These are phyloP conservation scores for Euzetes globulus DNA, from an alignment of 2,888 invertebrate species.

Conservation along the genomic window DNA sequence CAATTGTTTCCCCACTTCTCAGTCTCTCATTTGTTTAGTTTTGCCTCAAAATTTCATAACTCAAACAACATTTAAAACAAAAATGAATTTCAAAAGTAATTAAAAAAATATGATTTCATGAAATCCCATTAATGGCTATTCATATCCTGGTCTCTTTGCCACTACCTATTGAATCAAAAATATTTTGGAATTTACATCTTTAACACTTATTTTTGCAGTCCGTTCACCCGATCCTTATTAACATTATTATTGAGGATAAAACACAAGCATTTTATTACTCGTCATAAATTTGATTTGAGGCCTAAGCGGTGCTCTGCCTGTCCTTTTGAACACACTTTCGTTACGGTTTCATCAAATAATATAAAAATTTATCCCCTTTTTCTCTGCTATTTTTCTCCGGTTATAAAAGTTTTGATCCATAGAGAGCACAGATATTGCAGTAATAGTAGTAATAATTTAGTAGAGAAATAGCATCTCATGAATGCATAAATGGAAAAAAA, in stretches of 20 bases:
- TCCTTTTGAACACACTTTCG: background rate
- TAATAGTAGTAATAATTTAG: background rate
- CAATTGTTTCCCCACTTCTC: background rate
- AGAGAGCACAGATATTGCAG: background rate
- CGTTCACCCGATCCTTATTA: background rate
- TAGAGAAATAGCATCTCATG: constrained; percentile 3
- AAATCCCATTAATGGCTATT: background rate
- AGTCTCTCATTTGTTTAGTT: background rate
- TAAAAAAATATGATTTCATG: background rate
- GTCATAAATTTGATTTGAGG: background rate
- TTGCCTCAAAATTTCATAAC: background rate
- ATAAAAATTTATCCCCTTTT: background rate
- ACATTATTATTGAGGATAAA: background rate
- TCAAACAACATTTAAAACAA: background rate
- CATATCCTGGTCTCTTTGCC: constrained; percentile 1
- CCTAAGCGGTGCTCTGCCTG: background rate
- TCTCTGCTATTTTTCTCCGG: background rate
- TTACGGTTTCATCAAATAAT: background rate
- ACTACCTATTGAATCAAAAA: background rate
- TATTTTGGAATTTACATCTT: background rate
- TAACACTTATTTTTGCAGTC: background rate
- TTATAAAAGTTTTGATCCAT: background rate
- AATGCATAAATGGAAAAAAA: constrained; percentile 1
- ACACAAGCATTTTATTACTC: background rate
- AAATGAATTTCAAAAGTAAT: background rate